Base-by-base conservation (phyloP, 2,888 invertebrate genomes). In the Spisula subtruncata region DNA sequence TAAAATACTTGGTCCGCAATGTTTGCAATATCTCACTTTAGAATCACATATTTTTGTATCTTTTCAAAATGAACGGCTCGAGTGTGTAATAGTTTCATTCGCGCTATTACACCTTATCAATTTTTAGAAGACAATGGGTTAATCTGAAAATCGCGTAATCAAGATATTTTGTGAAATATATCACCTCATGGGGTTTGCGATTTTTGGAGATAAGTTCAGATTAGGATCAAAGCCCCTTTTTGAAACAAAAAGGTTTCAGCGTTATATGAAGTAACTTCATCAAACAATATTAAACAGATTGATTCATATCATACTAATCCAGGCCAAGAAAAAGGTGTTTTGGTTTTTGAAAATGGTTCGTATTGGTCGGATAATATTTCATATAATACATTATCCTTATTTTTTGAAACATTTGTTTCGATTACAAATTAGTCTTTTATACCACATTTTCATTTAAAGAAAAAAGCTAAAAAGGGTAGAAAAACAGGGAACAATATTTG, bases 101-200 rank as follows among this genome's bases (percentile, higher is more conserved):
- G 89, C 90, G 90, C 88, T 86, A 91, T 92, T 88, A 86, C 92
- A 90, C 90, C 88, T 85, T 92, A 92, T 92, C 92, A 46, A 84
- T 86, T 89, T 85, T 88, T 85, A 51, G 6, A 86, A 85, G 46
- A 90, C 88, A 90, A 88, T 83, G 71, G 85, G 16, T 32, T 85
- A 60, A 92, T 92, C 92, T 85, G 20, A n/a, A 79, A 2, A 92
- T 92, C 92, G 85, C 66, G 88, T 80, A 89, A 90, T 92, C 85
- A 60, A 88, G 92, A 92, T 90, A 92, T 88, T 90, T 88, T 92
- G 92, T 89, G 88, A 92, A 92, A 85, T 89, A 86, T 89, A 89
- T 89, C 92, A 92, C 92, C 90, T 92, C 88, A 83, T 48, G 82
- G 86, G 51, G 86, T 60, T 71, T 85, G 25, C 32, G 90, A 90